A percentile compares a stretch with the other conserved stretches of the same genome.
phyloP scores from a whole-genome alignment of 1,140 invertebrate genomes.

The Drosophila baimaii region DNA sequence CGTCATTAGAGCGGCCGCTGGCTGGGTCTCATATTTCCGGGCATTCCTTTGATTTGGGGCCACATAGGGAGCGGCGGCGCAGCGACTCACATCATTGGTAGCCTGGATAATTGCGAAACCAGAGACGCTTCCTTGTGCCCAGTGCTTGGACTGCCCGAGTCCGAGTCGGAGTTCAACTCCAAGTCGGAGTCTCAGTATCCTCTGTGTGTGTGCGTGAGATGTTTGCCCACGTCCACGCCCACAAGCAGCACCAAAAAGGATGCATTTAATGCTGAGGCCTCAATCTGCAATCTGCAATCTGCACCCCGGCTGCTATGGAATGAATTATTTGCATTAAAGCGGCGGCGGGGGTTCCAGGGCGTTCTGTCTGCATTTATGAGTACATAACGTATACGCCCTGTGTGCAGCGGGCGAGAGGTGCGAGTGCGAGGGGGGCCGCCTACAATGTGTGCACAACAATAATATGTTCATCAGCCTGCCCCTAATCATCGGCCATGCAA shows the following conservation, averaged over 20 bases:
- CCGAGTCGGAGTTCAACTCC: not conserved
- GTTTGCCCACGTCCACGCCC: slow-evolving; percentile 4
- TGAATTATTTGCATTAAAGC: slow-evolving; percentile 65
- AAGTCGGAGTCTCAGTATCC: too few relatives aligned
- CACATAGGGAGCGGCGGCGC: not conserved
- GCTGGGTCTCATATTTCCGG: slow-evolving; percentile 15
- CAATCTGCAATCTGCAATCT: slow-evolving; percentile 22
- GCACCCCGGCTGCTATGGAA: slow-evolving; percentile 51
- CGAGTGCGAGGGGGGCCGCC: too few relatives aligned
- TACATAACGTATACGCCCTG: slow-evolving; percentile 13
- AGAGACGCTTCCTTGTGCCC: not conserved
- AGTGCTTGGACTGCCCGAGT: not conserved
- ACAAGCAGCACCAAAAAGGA: not conserved
- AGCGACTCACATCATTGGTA: not conserved
- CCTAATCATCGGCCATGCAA: slow-evolving; percentile 20
- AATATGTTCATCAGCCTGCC: slow-evolving; percentile 30
- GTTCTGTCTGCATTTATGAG: slow-evolving; percentile 10
- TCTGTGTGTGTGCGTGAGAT: not conserved
- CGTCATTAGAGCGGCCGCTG: slow-evolving; percentile 2
- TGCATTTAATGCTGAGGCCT: slow-evolving; percentile 4
- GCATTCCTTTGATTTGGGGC: not conserved
- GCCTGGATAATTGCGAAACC: slow-evolving; percentile 14
- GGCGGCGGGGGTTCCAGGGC: not conserved
- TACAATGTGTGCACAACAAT: slow-evolving; percentile 50
- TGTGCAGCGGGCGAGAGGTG: not conserved